A percentile compares a stretch with the other conserved stretches of the same genome.
These are phyloP conservation scores for Passer domesticus DNA, from an alignment of 2,113 vertebrate genomes.

Conservation along the genomic window DNA sequence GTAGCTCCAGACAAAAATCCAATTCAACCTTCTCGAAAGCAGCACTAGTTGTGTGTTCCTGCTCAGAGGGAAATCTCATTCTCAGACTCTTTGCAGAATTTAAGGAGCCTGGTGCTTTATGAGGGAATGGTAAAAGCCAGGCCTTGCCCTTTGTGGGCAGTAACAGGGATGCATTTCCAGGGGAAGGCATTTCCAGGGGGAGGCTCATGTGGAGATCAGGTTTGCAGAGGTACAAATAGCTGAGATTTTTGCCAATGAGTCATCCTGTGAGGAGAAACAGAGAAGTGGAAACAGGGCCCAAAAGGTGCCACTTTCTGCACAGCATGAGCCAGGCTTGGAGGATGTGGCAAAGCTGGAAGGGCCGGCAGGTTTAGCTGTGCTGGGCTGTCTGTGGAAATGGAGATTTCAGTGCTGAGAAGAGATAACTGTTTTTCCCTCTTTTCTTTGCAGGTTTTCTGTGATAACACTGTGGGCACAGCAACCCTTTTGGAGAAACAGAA, in stretches of 20 bases:
- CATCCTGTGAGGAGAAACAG: not conserved
- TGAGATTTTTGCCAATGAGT: not conserved
- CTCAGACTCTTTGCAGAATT: not conserved
- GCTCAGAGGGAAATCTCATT: not conserved
- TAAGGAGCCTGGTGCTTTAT: not conserved
- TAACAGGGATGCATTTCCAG: not conserved
- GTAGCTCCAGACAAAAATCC: not conserved
- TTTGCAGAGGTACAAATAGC: not conserved
- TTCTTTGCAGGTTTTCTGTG: not conserved
- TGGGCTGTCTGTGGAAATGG: not conserved
- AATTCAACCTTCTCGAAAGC: not conserved
- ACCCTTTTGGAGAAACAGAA: not conserved
- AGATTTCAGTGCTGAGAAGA: not conserved
- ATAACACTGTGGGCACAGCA: not conserved
- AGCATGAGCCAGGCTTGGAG: not conserved
- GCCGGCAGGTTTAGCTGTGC: not conserved
- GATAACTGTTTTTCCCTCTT: not conserved
- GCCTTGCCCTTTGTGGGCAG: not conserved
- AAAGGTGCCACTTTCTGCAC: not conserved
- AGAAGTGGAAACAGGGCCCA: not conserved
- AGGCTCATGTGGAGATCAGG: not conserved
- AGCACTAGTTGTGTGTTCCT: not conserved
- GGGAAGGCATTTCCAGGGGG: not conserved
- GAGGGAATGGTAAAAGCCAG: fast-evolving
- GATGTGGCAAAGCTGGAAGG: not conserved